Evolutionary conservation across 2,888 invertebrate genomes (phyloP), one percentile per base, ranked within the genome.

Genomic region (Drosophila meridionalis): DNA sequence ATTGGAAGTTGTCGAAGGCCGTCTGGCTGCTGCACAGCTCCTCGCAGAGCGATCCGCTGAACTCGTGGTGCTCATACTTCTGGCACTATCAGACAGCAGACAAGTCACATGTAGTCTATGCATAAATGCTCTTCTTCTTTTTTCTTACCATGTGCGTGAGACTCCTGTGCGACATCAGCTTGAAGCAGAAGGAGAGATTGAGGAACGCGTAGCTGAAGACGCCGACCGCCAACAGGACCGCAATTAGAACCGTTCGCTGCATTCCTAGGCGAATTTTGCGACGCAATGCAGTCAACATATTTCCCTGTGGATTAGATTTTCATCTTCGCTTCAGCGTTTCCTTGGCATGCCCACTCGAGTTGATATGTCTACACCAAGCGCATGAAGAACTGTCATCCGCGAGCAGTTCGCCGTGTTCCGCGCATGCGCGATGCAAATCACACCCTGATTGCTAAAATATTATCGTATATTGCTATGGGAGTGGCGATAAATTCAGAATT

Each of bases 111-210:
- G 2, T 6, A 14, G 4, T 4, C 20, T 2, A n/a, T 1, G 8
- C 11, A 14, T 28, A 40, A n/a, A 1, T 28, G 2, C 12, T 4
- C 9, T 45, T 26, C 4, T 53, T 56, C 20, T 20, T 50, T n/a
- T 53, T 56, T 52, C 78, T 90, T 82, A 93, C 92, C 92, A 93
- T 92, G 62, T 90, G 83, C 69, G 86, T 92, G 68, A 92, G 85
- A 60, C 90, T 92, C 66, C 91, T 83, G 69, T 92, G 89, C 55
- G 92, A 92, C 86, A 93, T 89, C 53, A 93, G 85, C 69, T 90
- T 91, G 60, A 92, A 93, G 77, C 92, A 93, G 71, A 93, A 91
- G 62, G 92, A 92, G 62, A 93, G 80, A 82, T 93, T 92, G 63
- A 92, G 84, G 67, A 92, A 92, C 36, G 92, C 92, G 70, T 92